These are phyloP conservation scores for Thunnus albacares DNA, from an alignment of 2,797 vertebrate genomes.

Conservation along the genomic window DNA sequence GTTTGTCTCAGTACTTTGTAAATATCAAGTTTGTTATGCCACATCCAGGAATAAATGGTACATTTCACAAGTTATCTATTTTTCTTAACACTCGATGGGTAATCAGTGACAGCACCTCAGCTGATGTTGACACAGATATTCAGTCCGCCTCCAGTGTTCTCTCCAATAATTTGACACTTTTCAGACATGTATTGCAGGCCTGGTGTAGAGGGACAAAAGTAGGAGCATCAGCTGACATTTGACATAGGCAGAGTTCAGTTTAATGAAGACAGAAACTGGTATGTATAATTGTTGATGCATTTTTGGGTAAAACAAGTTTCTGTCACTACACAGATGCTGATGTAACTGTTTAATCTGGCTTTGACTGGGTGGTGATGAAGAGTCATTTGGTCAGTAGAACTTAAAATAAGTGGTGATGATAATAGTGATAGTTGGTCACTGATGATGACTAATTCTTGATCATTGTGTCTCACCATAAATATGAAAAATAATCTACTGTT, in stretches of 20 bases:
- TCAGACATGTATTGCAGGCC: background rate
- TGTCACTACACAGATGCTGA: background rate
- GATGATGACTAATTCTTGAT: background rate
- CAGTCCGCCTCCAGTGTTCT: constrained; percentile 39
- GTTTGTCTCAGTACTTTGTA: background rate
- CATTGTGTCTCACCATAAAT: background rate
- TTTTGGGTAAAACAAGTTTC: background rate
- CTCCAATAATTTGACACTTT: constrained; percentile 43
- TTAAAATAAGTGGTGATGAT: background rate
- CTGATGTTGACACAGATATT: constrained; percentile 40
- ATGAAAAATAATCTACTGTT: background rate
- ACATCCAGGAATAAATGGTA: constrained; percentile 54
- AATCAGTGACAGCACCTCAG: constrained; percentile 44
- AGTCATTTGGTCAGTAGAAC: background rate
- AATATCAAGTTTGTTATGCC: constrained; percentile 50
- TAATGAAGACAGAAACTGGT: no score
- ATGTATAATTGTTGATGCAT: background rate
- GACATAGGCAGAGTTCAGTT: background rate
- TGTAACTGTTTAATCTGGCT: background rate
- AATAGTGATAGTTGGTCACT: background rate
- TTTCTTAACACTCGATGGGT: constrained; percentile 15
- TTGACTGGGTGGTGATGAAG: background rate
- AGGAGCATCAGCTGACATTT: background rate
- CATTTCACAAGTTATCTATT: constrained; percentile 46
- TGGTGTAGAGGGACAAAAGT: background rate